phyloP scores from a whole-genome alignment of 2,113 vertebrate genomes.

The Odontophorus gujanensis region DNA sequence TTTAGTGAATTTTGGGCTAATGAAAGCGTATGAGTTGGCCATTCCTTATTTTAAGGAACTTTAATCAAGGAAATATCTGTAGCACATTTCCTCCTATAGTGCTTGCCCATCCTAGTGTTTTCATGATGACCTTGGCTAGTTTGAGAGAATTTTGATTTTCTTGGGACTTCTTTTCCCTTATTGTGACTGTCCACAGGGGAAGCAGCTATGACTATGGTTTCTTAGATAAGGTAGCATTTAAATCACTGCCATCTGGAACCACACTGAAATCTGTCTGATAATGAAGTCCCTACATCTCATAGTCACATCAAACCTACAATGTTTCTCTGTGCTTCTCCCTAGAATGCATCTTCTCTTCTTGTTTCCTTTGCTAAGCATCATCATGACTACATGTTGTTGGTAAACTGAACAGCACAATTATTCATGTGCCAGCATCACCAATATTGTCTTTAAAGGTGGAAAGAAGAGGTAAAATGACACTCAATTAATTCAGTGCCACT shows the following conservation, averaged over 20 bases:
- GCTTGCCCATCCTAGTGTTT: not conserved
- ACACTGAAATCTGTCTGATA: not conserved
- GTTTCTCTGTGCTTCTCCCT: not conserved
- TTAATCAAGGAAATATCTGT: not conserved
- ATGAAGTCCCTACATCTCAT: not conserved
- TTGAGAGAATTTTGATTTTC: not conserved
- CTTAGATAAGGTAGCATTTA: not conserved
- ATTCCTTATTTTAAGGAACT: not conserved
- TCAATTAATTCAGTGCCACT: not conserved
- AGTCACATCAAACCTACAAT: fast-evolving
- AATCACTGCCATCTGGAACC: not conserved
- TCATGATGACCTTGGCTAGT: not conserved
- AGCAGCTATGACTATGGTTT: not conserved
- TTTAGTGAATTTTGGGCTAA: not conserved
- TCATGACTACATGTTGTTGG: not conserved
- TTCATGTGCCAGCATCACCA: not conserved
- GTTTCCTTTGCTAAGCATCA: not conserved
- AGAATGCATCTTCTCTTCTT: not conserved
- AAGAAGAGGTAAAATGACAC: not conserved
- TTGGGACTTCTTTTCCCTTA: not conserved
- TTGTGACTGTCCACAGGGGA: not conserved
- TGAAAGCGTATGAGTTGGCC: not conserved
- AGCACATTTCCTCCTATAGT: not conserved
- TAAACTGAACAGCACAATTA: not conserved
- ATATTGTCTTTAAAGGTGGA: not conserved